Evolutionary conservation across 2,888 invertebrate genomes (phyloP), one percentile per base, ranked within the genome.

Genomic region (Himalopsyche japonica): DNA sequence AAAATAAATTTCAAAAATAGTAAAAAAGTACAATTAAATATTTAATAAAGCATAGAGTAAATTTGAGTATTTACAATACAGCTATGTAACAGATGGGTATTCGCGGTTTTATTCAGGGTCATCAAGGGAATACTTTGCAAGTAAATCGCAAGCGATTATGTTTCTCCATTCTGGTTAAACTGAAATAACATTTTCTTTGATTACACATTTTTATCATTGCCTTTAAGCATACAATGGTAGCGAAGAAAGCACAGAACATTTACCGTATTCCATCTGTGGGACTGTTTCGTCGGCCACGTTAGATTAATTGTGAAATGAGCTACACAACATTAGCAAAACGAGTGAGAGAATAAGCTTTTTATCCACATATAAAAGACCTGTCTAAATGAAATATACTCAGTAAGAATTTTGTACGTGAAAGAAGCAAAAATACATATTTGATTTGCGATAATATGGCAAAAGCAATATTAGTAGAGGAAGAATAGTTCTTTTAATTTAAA

Each of bases 41-140:
- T 43, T 43, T 43, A 15, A 43, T 43, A 43, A 15, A 15, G 15
- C 70, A 15, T 70, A 1, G 15, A 70, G 30, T 70, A 30, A 10
- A 70, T 12, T 15, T 15, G 24, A 6, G 15, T 27, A 30, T 70
- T 70, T 70, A 30, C 6, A 32, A 30, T 27, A 27, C 30, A 15
- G 30, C 70, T 27, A 4, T 70, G 70, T 70, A 70, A 70, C 70
- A 70, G 70, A 70, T 70, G 70, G 24, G 70, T 12, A 70, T 70
- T 70, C 30, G 27, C 20, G 70, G 70, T 70, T 57, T 70, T 70
- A 15, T 70, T 70, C 70, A 70, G 70, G 27, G 70, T 70, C 43
- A 81, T 70, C 64, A 77, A 76, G 83, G 81, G 81, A 83, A 78
- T 77, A 78, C 81, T 85, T 83, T 81, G 78, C 77, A 83, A 85